These are phyloP conservation scores for Drosophila melanocephala DNA, from an alignment of 2,888 invertebrate genomes.

Conservation along the genomic window DNA sequence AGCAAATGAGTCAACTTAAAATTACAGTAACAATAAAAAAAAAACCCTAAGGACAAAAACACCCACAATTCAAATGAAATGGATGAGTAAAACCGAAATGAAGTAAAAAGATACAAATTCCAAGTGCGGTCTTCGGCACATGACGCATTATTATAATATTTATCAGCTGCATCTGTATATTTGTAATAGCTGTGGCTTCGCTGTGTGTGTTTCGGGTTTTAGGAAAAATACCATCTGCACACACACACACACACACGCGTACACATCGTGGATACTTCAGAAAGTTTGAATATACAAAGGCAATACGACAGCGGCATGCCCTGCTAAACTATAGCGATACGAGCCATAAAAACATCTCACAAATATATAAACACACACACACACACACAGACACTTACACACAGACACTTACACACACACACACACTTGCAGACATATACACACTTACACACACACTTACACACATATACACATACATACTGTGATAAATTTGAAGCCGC, in stretches of 20 bases:
- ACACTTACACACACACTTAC: background rate
- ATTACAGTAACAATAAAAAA: background rate
- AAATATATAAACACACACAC: conserved; percentile 11
- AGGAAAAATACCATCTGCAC: conserved; percentile 48
- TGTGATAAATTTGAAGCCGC: conserved; percentile 61
- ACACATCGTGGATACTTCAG: conserved; percentile 53
- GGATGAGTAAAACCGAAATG: conserved; percentile 24
- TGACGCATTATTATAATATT: conserved; percentile 42
- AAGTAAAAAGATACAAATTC: conserved; percentile 8
- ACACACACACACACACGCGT: background rate
- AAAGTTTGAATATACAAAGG: conserved; percentile 54
- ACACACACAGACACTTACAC: background rate
- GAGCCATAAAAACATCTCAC: conserved; percentile 26
- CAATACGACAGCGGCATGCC: conserved; percentile 38
- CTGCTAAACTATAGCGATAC: conserved; percentile 42
- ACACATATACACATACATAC: conserved; percentile 11
- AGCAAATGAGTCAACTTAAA: conserved; percentile 14
- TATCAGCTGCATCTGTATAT: conserved; percentile 39
- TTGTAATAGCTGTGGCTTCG: conserved; percentile 48
- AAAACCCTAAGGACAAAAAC: conserved; percentile 3
- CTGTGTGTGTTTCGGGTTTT: conserved; percentile 7
- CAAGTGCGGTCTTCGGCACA: conserved; percentile 7
- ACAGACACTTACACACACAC: background rate
- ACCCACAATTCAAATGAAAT: conserved; percentile 27
- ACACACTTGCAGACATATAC: background rate